Evolutionary conservation across 2,888 invertebrate species (phyloP).

Genomic region (Leptopterna dolabrata): DNA sequence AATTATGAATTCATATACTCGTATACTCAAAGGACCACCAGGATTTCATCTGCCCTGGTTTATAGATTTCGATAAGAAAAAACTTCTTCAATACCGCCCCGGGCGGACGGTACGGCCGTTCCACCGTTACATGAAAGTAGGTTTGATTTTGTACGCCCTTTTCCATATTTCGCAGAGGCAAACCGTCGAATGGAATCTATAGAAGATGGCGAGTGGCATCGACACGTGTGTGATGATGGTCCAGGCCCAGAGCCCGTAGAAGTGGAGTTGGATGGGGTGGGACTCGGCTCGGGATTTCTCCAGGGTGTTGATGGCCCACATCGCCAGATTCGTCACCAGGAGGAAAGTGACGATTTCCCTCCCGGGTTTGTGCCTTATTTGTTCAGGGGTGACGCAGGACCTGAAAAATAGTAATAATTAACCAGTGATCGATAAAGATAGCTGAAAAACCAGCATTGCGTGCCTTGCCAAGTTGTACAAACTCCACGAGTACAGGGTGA

Average conservation of each 20-base stretch:
- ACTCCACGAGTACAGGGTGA: no score
- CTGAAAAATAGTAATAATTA: constrained; percentile 33
- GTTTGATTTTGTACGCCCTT: constrained; percentile 91
- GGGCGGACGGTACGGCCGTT: not conserved
- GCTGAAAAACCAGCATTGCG: no score
- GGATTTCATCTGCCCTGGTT: no score
- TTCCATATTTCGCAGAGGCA: constrained; percentile 98
- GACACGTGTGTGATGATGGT: constrained; percentile 94
- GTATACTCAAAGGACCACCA: no score
- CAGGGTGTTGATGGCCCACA: constrained; percentile 94
- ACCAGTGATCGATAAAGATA: no score
- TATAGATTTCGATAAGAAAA: no score
- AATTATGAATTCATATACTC: no score
- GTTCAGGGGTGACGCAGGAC: constrained; percentile 67
- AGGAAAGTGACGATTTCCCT: constrained; percentile 94
- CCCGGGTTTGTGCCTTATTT: constrained; percentile 88
- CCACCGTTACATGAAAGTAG: constrained; percentile 77
- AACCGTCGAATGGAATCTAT: constrained; percentile 94
- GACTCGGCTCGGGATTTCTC: constrained; percentile 92
- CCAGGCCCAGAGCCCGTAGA: constrained; percentile 95
- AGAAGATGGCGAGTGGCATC: constrained; percentile 92
- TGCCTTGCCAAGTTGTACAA: no score
- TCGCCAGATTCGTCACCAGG: constrained; percentile 87
- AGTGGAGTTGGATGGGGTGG: constrained; percentile 90
- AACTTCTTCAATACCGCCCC: not conserved